Percentiles rank a stretch among this genome's conserved stretches.
Evolutionary conservation across 2,797 vertebrate genomes (phyloP).

Genomic region (Peromyscus attwateri): DNA sequence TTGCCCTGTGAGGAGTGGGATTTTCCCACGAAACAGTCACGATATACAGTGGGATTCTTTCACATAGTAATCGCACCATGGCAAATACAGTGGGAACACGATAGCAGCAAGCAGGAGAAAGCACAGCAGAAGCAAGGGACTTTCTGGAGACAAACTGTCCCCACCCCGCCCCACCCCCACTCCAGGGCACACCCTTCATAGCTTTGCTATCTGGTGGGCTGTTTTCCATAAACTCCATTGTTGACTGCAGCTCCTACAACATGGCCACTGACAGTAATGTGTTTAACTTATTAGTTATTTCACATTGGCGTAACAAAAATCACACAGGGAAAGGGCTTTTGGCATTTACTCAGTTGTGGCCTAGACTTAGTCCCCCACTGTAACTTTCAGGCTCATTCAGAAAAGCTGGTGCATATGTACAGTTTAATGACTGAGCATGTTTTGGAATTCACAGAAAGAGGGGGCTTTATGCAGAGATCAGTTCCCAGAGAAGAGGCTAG

Average conservation of each 20-base stretch:
- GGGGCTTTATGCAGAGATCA: background rate
- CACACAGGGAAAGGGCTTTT: constrained; percentile 56
- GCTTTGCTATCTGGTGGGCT: background rate
- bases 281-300: constrained; percentile 79
- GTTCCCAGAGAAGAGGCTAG: background rate
- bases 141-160: background rate
- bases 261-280: background rate
- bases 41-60: background rate
- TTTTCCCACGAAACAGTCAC: background rate
- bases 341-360: constrained; percentile 64
- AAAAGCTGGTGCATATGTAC: background rate
- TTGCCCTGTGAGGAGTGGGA: background rate
- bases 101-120: background rate
- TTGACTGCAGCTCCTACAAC: background rate
- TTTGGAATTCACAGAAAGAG: background rate
- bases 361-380: constrained; percentile 30
- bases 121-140: background rate
- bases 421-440: background rate
- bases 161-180: no score
- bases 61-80: background rate
- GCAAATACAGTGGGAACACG: background rate
- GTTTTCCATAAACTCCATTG: background rate
- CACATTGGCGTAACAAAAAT: constrained; percentile 74
- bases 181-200: background rate
- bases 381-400: background rate